A percentile compares a stretch with the other conserved stretches of the same genome.
phyloP scores from a whole-genome alignment of 2,888 invertebrate species.

The Chymomyza fuscimana region DNA sequence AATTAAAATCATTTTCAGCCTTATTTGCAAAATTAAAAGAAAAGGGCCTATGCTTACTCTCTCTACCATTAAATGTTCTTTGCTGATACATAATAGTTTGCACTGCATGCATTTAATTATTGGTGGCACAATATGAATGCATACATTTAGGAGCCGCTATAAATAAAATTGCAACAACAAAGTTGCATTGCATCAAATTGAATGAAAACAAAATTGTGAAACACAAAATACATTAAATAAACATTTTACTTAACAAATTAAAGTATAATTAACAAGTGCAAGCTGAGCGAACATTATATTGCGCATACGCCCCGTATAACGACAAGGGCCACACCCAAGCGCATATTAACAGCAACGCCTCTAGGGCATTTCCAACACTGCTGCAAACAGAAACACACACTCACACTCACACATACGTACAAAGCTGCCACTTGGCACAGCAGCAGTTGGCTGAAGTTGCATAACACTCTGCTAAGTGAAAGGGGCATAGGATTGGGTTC shows the following conservation, averaged over 20 bases:
- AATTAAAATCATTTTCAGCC: too few relatives aligned
- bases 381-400: constrained; percentile 11
- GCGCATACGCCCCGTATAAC: constrained; percentile 23
- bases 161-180: constrained; percentile 36
- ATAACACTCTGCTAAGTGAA: constrained; percentile 15
- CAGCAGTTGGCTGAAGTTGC: constrained; percentile 40
- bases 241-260: constrained; percentile 76
- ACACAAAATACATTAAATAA: constrained; percentile 64
- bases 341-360: constrained; percentile 63
- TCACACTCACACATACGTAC: not conserved
- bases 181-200: constrained; percentile 48
- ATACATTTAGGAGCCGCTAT: constrained; percentile 22
- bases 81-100: not conserved
- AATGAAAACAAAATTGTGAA: not conserved
- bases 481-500: constrained; percentile 5
- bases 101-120: constrained; percentile 69
- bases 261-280: constrained; percentile 75
- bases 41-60: too few relatives aligned
- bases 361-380: constrained; percentile 25
- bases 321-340: constrained; percentile 22
- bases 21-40: too few relatives aligned
- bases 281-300: constrained; percentile 37
- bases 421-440: constrained; percentile 8
- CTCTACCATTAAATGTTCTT: too few relatives aligned
- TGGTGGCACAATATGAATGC: constrained; percentile 56